Evolutionary conservation across 37 sponge, comb jelly and placozoan genomes (phyloP).

Genomic region (Aphrocallistes beatrix): DNA sequence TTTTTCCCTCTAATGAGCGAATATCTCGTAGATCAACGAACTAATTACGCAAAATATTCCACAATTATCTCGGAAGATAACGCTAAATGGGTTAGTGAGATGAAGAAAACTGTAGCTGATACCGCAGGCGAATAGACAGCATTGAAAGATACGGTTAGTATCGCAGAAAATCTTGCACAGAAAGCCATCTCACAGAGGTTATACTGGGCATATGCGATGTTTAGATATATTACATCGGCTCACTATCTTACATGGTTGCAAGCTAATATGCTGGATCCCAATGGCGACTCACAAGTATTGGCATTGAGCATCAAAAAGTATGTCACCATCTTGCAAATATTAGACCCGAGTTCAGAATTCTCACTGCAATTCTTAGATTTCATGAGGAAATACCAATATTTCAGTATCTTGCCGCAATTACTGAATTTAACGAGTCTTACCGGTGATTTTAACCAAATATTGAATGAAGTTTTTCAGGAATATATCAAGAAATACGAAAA

Average conservation of each 20-base stretch:
- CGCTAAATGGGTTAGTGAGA: no score
- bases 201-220: constrained; percentile 13
- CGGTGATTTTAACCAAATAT: neutral
- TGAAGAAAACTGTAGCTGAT: no score
- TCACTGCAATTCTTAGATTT: neutral
- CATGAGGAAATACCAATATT: neutral
- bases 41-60: no score
- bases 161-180: no score
- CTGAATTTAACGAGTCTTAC: neutral
- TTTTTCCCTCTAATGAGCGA: no score
- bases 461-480: neutral
- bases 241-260: neutral
- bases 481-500: constrained; percentile 4
- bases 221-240: neutral
- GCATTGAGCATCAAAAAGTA: neutral
- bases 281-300: neutral
- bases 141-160: no score
- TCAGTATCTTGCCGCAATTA: neutral
- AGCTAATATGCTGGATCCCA: neutral
- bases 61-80: no score
- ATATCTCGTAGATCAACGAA: no score
- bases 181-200: no score
- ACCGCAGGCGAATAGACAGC: no score
- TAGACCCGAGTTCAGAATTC: neutral
- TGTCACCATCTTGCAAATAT: neutral